Evolutionary conservation across 1,140 invertebrate species (phyloP), one percentile per base, ranked within the genome.

Genomic region (Lepidurus packardi): DNA sequence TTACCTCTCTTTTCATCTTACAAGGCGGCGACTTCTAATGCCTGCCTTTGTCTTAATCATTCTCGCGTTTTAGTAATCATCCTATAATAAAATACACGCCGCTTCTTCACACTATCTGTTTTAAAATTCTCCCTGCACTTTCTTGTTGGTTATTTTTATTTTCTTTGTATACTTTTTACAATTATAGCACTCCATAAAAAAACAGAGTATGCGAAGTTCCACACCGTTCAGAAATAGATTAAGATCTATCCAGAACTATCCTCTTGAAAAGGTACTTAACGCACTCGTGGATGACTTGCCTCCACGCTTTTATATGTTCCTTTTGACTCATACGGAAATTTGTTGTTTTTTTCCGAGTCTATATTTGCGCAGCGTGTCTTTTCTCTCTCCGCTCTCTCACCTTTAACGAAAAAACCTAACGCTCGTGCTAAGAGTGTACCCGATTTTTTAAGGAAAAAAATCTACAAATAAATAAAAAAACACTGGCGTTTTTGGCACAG

Each of bases 221-320:
- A 65, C 6, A 13, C 53, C 8, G 53, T 16, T 65, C 16, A 65
- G 13, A 13, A 65, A 65, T 21, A n/a, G 53, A 65, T 65, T 21
- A 65, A 13, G 53, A 65, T 21, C 53, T 34, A 34, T 34, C 34
- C 53, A 21, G 16, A 65, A 7, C 53, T 65, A 13, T 65, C 13
- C 16, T 65, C n/a, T 65, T 21, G 53, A 65, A 65, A 65, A 65
- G 53, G 53, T 65, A 65, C 53, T 65, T 65, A 65, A 65, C 53
- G 13, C 53, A 65, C 10, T 65, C 53, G 6, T 7, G 53, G 53
- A 65, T 65, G 53, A 16, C 53, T 65, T 65, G 53, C 16, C 16
- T 65, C 53, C 6, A 16, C 53, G 13, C 53, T 65, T 21, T 9
- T 16, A 7, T 65, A 65, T 21, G 53, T 7, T 65, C 53, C 10